Evolutionary conservation across 1,140 invertebrate species (phyloP).

Genomic region (Latrodectus geometricus): DNA sequence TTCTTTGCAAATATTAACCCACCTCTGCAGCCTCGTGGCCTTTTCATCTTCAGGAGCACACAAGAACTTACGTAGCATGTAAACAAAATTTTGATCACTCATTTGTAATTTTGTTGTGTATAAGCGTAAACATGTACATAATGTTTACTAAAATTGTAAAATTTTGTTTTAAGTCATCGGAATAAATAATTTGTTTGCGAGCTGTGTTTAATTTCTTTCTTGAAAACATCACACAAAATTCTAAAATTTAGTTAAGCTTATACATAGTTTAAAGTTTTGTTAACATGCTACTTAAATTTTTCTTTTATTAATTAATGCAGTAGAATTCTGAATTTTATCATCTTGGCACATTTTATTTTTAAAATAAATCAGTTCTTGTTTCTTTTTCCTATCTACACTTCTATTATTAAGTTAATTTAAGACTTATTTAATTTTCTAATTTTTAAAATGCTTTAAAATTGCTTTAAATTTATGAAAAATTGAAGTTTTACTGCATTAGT

Average conservation of each 20-base stretch:
- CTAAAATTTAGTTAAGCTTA: conserved; percentile 5
- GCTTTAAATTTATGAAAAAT: neutral
- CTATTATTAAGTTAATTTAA: neutral
- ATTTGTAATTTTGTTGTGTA: neutral
- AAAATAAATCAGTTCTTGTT: neutral
- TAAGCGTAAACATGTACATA: neutral
- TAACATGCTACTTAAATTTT: conserved; percentile 45
- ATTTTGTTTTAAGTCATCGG: neutral
- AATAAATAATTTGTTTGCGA: neutral
- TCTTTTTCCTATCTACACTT: neutral
- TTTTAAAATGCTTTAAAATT: neutral
- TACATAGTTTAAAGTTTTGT: conserved; percentile 47
- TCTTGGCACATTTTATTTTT: neutral
- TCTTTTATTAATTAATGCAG: neutral
- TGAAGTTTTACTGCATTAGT: neutral
- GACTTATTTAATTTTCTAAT: too few relatives aligned
- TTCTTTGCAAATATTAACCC: conserved; percentile 28
- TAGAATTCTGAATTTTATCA: neutral
- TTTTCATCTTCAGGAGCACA: conserved; percentile 43
- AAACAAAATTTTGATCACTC: conserved; percentile 51
- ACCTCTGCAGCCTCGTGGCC: conserved; percentile 13
- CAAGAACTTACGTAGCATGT: conserved; percentile 48
- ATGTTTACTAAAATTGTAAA: neutral
- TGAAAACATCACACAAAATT: conserved; percentile 11
- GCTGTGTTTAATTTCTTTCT: neutral